phyloP scores from a whole-genome alignment of 2,113 vertebrate species.

The Oncorhynchus clarkii region DNA sequence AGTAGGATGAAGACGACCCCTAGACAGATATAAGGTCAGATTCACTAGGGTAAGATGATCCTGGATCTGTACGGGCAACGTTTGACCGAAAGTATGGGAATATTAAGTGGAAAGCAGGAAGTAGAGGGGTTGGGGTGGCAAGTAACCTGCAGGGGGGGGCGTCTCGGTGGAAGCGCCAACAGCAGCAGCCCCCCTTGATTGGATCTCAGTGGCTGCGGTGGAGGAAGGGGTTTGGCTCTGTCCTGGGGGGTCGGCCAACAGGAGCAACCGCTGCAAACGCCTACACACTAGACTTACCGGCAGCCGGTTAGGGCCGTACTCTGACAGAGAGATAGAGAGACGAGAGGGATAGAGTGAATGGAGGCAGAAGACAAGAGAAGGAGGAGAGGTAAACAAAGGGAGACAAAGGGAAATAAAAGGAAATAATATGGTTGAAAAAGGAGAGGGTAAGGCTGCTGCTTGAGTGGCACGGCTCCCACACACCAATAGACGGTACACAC shows the following conservation, averaged over 20 bases:
- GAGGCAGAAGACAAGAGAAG: constrained; percentile 59
- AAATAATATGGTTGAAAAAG: constrained; percentile 10
- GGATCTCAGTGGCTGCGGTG: constrained; percentile 65
- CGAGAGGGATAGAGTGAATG: too few species aligned
- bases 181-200: constrained; percentile 57
- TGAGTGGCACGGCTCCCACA: constrained; percentile 53
- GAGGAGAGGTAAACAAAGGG: constrained; percentile 31
- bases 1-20: too few species aligned
- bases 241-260: constrained; percentile 90
- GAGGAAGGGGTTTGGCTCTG: constrained; percentile 75
- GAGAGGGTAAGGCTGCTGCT: constrained; percentile 49
- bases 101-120: constrained; percentile 34
- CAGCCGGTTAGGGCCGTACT: constrained; percentile 85
- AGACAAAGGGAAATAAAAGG: constrained; percentile 42
- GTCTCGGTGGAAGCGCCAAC: constrained; percentile 70
- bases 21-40: too few species aligned
- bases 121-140: background rate
- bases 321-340: constrained; percentile 68
- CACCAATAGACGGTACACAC: constrained; percentile 1
- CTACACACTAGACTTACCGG: constrained; percentile 97
- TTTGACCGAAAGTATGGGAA: constrained; percentile 54
- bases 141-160: constrained; percentile 81
- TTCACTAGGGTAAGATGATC: too few species aligned
- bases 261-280: constrained; percentile 93
- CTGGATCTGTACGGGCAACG: too few species aligned